Conservation (phyloP, 53 echinoderm and acorn worm species). For the Echinarachnius parma region DNA sequence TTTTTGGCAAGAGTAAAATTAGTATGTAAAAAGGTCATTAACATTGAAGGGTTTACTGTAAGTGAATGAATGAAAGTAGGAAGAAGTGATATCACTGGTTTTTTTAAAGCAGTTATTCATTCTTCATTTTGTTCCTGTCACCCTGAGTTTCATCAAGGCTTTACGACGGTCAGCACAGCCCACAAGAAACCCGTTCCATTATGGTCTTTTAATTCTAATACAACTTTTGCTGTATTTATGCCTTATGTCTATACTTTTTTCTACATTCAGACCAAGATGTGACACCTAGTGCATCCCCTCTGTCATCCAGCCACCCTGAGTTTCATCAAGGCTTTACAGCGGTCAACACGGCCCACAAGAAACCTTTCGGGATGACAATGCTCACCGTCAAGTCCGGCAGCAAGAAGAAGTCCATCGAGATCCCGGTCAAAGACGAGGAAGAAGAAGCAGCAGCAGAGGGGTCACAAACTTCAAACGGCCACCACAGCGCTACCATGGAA, state of each 20-base stretch:
- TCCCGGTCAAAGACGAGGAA: conserved; percentile 34
- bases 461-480: too few relatives aligned
- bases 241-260: neutral
- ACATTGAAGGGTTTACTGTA: too few relatives aligned
- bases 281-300: neutral
- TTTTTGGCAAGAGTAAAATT: too few relatives aligned
- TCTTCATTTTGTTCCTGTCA: neutral
- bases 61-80: too few relatives aligned
- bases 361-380: conserved; percentile 40
- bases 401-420: conserved; percentile 53
- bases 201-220: too few relatives aligned
- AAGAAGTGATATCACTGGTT: too few relatives aligned
- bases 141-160: conserved; percentile 32
- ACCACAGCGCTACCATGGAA: too few relatives aligned
- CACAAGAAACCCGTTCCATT: conserved; percentile 19
- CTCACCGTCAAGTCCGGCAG: conserved; percentile 58
- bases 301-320: neutral
- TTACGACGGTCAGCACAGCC: conserved; percentile 40
- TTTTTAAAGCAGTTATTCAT: too few relatives aligned
- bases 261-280: neutral
- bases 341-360: conserved; percentile 31
- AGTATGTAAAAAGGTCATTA: too few relatives aligned
- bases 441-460: too few relatives aligned
- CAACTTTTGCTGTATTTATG: too few relatives aligned
- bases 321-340: conserved; percentile 50